Percentiles rank a stretch among this genome's conserved stretches.
Conservation (phyloP, 2,888 invertebrate species). For the Brachyptera risi region DNA sequence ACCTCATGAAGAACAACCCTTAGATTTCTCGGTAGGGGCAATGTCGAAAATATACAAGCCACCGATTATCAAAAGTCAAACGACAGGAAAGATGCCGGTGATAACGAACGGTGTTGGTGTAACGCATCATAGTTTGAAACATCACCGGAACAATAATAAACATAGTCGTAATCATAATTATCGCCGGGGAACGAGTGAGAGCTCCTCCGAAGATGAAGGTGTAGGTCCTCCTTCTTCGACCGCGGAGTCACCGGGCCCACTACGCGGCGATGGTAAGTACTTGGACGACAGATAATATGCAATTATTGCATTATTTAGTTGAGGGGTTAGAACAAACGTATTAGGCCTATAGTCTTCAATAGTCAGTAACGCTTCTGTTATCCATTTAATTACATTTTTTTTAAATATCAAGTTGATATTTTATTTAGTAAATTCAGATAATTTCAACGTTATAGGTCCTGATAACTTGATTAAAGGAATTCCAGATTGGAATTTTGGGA, state of each 20-base stretch:
- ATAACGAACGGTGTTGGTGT: constrained; percentile 44
- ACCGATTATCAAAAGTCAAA: constrained; percentile 29
- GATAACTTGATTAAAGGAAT: no score
- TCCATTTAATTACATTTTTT: no score
- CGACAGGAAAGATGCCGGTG: constrained; percentile 45
- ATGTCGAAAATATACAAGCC: constrained; percentile 41
- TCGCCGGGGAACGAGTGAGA: constrained; percentile 42
- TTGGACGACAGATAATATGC: no score
- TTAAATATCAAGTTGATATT: no score
- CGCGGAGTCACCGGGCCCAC: constrained; percentile 44
- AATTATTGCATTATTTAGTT: no score
- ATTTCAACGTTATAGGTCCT: no score
- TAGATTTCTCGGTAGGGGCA: constrained; percentile 58
- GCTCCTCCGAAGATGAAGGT: constrained; percentile 48
- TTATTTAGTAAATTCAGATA: no score
- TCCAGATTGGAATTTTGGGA: no score
- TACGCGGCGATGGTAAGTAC: constrained; percentile 46
- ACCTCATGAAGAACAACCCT: constrained; percentile 56
- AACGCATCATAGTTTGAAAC: constrained; percentile 34
- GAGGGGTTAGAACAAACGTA: no score
- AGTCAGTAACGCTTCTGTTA: no score
- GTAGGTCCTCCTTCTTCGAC: constrained; percentile 44
- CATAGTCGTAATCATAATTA: constrained; percentile 24
- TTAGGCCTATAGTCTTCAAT: no score
- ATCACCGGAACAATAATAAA: constrained; percentile 29